Percentiles rank a stretch among this genome's conserved stretches.
Conservation (phyloP, 2,797 vertebrate species). For the Carapus acus region DNA sequence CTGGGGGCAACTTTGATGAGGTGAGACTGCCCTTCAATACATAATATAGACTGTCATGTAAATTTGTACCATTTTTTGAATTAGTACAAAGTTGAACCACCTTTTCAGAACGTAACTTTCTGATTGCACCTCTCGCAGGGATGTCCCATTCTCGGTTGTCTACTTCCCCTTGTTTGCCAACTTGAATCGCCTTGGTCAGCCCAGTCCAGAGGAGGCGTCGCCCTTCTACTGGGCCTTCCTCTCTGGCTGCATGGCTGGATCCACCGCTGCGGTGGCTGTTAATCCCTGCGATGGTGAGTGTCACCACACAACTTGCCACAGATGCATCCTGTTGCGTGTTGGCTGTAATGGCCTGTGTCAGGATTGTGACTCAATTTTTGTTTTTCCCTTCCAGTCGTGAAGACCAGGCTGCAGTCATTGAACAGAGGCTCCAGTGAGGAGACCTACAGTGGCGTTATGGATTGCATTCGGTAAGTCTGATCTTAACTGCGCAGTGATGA, state of each 20-base stretch:
- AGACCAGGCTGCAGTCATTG: slow-evolving; percentile 79
- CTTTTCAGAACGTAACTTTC: too few species aligned
- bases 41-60: too few species aligned
- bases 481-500: not conserved
- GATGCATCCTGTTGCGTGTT: not conserved
- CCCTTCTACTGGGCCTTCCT: slow-evolving; percentile 81
- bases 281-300: slow-evolving; percentile 80
- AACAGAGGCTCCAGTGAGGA: slow-evolving; percentile 78
- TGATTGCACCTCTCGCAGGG: slow-evolving; percentile 63
- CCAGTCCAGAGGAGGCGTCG: slow-evolving; percentile 50
- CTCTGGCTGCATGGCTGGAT: slow-evolving; percentile 76
- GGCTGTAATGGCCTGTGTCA: too few species aligned
- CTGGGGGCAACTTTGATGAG: slow-evolving; percentile 80
- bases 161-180: slow-evolving; percentile 83
- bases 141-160: slow-evolving; percentile 79
- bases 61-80: too few species aligned
- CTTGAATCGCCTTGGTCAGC: slow-evolving; percentile 72
- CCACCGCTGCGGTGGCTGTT: slow-evolving; percentile 75
- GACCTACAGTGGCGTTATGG: slow-evolving; percentile 73
- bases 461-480: slow-evolving; percentile 69
- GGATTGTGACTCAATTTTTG: not conserved
- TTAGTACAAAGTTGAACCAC: too few species aligned
- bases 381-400: slow-evolving; percentile 68
- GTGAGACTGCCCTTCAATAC: slow-evolving; percentile 59
- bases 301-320: not conserved